These are phyloP conservation scores for Lucilia sericata DNA, from an alignment of 1,140 invertebrate species.

Conservation along the genomic window DNA sequence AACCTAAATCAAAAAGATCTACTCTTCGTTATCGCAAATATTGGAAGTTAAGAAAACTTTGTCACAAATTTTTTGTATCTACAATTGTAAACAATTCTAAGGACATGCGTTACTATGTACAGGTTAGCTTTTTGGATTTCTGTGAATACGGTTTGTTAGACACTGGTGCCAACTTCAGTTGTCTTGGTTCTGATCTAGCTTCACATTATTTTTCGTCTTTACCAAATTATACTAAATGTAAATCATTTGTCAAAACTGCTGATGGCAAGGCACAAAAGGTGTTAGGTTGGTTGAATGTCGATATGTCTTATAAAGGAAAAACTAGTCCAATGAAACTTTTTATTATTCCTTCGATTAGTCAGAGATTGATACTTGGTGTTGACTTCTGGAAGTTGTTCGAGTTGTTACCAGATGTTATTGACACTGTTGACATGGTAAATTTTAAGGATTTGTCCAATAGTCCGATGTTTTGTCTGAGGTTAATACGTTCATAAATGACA, in stretches of 20 bases:
- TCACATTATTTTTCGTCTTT: constrained; percentile 15
- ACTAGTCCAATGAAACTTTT: neutral
- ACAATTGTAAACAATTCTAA: neutral
- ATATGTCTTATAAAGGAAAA: neutral
- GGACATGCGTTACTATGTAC: neutral
- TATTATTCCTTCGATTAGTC: constrained; percentile 14
- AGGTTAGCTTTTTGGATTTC: constrained; percentile 26
- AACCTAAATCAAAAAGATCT: neutral
- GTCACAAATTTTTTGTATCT: constrained; percentile 8
- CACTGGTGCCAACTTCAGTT: constrained; percentile 11
- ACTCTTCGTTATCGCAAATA: neutral
- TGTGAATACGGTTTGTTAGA: constrained; percentile 9
- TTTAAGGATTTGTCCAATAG: neutral
- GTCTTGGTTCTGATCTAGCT: constrained; percentile 14
- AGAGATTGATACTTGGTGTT: neutral
- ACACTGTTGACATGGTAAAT: neutral
- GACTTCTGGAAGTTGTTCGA: constrained; percentile 32
- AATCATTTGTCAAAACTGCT: neutral
- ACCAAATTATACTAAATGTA: constrained; percentile 3
- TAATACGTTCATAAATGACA: neutral
- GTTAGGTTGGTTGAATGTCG: neutral
- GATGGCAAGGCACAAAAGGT: constrained; percentile 24
- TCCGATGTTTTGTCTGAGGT: neutral
- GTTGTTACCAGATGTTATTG: constrained; percentile 19
- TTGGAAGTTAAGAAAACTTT: neutral